Conservation (phyloP, 2,888 invertebrate genomes). For the Lithosia quadra region DNA sequence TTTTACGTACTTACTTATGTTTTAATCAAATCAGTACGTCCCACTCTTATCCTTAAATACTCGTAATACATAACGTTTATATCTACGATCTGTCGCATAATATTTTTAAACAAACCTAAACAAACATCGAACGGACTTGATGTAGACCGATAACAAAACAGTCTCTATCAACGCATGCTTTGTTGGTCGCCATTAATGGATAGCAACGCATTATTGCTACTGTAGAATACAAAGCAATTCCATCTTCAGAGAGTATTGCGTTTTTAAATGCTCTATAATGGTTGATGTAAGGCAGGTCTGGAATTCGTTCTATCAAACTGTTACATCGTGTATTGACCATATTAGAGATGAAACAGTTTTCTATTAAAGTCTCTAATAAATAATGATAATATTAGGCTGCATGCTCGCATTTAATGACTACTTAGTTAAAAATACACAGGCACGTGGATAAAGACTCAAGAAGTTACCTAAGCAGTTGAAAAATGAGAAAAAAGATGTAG, state of each 20-base stretch:
- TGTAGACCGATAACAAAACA: slow-evolving; percentile 38
- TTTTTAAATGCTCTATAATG: slow-evolving; percentile 30
- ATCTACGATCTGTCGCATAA: not conserved
- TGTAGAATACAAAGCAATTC: slow-evolving; percentile 37
- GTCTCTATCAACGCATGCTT: slow-evolving; percentile 35
- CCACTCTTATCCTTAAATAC: not conserved
- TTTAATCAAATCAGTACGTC: not conserved
- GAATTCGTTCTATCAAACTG: slow-evolving; percentile 25
- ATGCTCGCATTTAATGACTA: not conserved
- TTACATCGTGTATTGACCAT: slow-evolving; percentile 30
- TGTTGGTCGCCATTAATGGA: slow-evolving; percentile 31
- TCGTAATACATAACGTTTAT: not conserved
- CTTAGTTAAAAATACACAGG: not conserved
- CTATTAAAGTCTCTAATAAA: slow-evolving; percentile 11
- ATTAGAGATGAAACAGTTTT: slow-evolving; percentile 15
- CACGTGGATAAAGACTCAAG: not conserved
- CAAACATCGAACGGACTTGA: slow-evolving; percentile 27
- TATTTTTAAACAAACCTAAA: not conserved
- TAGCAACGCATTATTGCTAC: slow-evolving; percentile 33
- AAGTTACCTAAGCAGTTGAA: not conserved
- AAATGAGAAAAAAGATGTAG: not conserved
- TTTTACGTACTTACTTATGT: not conserved
- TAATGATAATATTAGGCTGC: not conserved
- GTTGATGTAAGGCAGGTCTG: slow-evolving; percentile 48
- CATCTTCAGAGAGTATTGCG: slow-evolving; percentile 39